Evolutionary conservation across 2,888 invertebrate species (phyloP).

Genomic region (Vannuccia rotundouncinata): DNA sequence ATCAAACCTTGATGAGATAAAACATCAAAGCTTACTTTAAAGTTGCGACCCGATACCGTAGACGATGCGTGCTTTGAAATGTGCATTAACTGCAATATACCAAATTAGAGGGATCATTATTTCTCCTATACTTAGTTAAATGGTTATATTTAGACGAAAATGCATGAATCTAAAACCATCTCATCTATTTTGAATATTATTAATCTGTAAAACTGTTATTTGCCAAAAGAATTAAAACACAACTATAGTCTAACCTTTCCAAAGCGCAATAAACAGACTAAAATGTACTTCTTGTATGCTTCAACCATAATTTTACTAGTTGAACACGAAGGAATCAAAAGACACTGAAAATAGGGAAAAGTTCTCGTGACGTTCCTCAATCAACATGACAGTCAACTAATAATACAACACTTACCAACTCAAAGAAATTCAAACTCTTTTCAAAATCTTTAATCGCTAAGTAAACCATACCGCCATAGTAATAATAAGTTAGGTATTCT

Average conservation of each 20-base stretch:
- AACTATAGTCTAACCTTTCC: conserved; percentile 77
- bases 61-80: neutral
- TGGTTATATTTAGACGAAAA: no score
- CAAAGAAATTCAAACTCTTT: conserved; percentile 84
- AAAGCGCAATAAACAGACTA: conserved; percentile 80
- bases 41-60: neutral
- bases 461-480: conserved; percentile 96
- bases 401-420: conserved; percentile 62
- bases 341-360: neutral
- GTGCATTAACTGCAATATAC: neutral
- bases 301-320: conserved; percentile 95
- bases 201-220: no score
- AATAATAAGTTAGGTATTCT: conserved; percentile 78
- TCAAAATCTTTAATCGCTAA: conserved; percentile 84
- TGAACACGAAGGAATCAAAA: conserved; percentile 63
- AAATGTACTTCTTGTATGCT: conserved; percentile 88
- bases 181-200: no score
- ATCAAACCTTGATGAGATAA: no score
- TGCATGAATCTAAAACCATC: no score
- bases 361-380: conserved; percentile 42
- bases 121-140: no score
- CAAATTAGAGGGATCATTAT: no score
- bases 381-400: no score
- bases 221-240: no score
- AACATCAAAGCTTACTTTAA: neutral